Conservation (phyloP, 2,797 vertebrate genomes). For the Gymnothorax javanicus region DNA sequence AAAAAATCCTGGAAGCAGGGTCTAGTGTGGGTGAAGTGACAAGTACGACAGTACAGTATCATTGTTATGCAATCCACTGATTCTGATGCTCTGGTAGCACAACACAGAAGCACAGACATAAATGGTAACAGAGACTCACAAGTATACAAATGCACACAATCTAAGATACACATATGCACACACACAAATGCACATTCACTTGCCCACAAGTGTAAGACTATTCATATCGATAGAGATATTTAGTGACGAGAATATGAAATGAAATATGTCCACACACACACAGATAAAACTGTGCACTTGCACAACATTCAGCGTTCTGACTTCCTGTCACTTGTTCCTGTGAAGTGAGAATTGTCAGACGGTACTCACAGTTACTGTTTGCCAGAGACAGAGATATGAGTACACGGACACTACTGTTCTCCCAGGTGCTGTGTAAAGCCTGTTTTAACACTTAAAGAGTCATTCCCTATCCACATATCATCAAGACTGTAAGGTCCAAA, state of each 20-base stretch:
- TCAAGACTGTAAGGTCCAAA: not conserved
- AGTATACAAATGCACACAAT: not conserved
- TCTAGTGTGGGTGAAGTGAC: conserved; percentile 17
- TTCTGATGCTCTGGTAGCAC: not conserved
- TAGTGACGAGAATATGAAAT: not conserved
- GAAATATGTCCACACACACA: not conserved
- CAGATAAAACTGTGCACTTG: not conserved
- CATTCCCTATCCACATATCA: not conserved
- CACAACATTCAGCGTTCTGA: not conserved
- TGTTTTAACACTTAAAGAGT: not conserved
- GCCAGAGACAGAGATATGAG: conserved; percentile 23
- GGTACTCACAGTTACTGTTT: conserved; percentile 1
- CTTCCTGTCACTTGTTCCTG: conserved; percentile 16
- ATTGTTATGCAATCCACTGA: conserved; percentile 1
- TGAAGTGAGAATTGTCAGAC: conserved; percentile 18
- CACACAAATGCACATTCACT: not conserved
- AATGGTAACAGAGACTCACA: not conserved
- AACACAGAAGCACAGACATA: conserved; percentile 7
- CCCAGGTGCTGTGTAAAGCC: not conserved
- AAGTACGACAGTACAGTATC: not conserved
- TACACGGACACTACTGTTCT: not conserved
- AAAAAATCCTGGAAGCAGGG: not conserved
- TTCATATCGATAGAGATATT: not conserved
- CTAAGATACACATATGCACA: not conserved
- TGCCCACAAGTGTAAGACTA: too few relatives aligned